phyloP scores from a whole-genome alignment of 1,140 invertebrate species.

The Telenomus remus region DNA sequence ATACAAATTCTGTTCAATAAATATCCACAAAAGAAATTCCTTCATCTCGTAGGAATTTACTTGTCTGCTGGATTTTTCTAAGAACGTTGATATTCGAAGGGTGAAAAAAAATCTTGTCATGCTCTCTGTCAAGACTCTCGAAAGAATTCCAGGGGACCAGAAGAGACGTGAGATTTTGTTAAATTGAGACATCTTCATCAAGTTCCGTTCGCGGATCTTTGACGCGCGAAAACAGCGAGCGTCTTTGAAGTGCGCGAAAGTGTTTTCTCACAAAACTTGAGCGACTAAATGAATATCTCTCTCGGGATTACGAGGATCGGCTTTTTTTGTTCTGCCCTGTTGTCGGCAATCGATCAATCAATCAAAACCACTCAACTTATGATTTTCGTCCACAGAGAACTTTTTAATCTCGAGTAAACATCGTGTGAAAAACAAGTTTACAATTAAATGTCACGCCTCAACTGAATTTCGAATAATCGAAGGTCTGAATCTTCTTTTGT shows the following conservation, averaged over 20 bases:
- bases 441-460: too few species aligned
- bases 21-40: constrained; percentile 44
- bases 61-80: constrained; percentile 36
- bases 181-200: constrained; percentile 20
- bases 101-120: constrained; percentile 28
- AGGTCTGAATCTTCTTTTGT: too few species aligned
- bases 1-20: constrained; percentile 43
- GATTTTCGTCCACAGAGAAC: too few species aligned
- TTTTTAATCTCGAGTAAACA: too few species aligned
- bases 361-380: too few species aligned
- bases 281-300: not conserved
- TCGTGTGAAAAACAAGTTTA: too few species aligned
- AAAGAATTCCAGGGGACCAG: constrained; percentile 14
- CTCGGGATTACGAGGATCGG: too few species aligned
- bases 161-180: constrained; percentile 34
- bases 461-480: too few species aligned
- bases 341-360: too few species aligned
- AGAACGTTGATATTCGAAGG: constrained; percentile 9
- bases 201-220: constrained; percentile 7
- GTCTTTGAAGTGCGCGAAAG: not conserved
- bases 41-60: constrained; percentile 40
- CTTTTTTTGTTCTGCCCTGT: too few species aligned
- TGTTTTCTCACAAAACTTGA: not conserved
- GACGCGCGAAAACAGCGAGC: constrained; percentile 5
- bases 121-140: constrained; percentile 24